phyloP scores from a whole-genome alignment of 2,797 vertebrate genomes.

The Hypotaenidia philippensis region DNA sequence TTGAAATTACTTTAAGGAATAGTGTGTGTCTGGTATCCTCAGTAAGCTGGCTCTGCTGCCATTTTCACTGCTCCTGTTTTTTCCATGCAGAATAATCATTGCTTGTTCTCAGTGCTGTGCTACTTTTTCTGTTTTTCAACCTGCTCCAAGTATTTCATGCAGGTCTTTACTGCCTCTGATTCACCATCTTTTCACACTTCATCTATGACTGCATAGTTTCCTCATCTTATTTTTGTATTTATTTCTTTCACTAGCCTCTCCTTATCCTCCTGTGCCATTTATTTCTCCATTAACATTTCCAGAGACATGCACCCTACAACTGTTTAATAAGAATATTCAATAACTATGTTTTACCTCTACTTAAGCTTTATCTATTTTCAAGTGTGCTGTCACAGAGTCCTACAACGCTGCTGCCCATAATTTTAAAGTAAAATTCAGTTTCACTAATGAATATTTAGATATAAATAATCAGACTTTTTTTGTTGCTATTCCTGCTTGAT shows the following conservation, averaged over 20 bases:
- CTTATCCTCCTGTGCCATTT: background rate
- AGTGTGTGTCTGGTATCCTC: background rate
- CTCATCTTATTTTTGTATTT: background rate
- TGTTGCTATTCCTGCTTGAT: background rate
- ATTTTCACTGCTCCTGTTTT: constrained; percentile 10
- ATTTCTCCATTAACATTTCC: background rate
- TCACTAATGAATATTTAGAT: background rate
- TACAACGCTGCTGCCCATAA: background rate
- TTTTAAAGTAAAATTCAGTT: background rate
- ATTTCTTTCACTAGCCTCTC: background rate
- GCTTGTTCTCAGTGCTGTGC: constrained; percentile 1
- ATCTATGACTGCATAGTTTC: background rate
- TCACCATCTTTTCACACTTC: background rate
- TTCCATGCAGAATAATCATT: background rate
- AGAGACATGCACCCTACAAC: background rate
- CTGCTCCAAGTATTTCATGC: background rate
- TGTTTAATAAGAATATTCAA: background rate
- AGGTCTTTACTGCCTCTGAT: constrained; percentile 15
- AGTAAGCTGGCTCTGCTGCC: background rate
- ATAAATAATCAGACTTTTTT: background rate
- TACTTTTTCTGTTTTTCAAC: background rate
- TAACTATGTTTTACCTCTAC: background rate
- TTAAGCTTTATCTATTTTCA: background rate
- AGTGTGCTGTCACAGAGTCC: background rate
- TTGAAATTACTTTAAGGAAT: constrained; percentile 13